phyloP scores from a whole-genome alignment of 2,797 vertebrate species.

The Adelosebastes latens region DNA sequence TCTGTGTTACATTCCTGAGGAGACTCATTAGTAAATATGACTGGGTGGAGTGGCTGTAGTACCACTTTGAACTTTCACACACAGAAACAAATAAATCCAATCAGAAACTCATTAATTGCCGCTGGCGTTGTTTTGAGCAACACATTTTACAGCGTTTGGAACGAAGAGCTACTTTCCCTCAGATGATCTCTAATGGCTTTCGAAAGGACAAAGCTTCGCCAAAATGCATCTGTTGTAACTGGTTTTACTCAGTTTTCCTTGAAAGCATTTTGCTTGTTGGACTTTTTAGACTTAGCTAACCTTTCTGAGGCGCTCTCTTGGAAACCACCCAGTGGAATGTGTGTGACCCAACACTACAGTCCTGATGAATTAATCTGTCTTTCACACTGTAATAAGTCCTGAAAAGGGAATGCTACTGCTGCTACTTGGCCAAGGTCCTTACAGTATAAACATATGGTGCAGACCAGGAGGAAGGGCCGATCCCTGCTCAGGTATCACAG shows the following conservation, averaged over 20 bases:
- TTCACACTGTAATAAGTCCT: constrained; percentile 32
- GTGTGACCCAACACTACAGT: constrained; percentile 2
- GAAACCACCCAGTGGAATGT: constrained; percentile 52
- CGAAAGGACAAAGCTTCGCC: not conserved
- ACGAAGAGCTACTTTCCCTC: not conserved
- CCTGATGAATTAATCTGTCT: constrained; percentile 41
- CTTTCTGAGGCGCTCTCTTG: constrained; percentile 24
- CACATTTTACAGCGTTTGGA: constrained; percentile 10
- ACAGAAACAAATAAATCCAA: constrained; percentile 34
- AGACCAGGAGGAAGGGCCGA: not conserved
- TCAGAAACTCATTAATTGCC: constrained; percentile 36
- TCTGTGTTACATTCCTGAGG: constrained; percentile 55
- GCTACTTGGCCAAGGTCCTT: not conserved
- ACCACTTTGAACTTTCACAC: constrained; percentile 46
- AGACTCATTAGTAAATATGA: constrained; percentile 52
- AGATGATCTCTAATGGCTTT: not conserved
- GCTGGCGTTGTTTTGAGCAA: constrained; percentile 8
- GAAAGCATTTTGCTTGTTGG: not conserved
- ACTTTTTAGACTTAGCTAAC: constrained; percentile 20
- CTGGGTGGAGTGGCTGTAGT: constrained; percentile 50
- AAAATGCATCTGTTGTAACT: not conserved
- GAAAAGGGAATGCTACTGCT: constrained; percentile 29
- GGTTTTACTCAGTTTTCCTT: not conserved
- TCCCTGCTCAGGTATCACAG: not conserved
- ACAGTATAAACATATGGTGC: not conserved